Base-by-base conservation (phyloP, 2,113 vertebrate genomes). In the Cyphomyrus discorhynchus region DNA sequence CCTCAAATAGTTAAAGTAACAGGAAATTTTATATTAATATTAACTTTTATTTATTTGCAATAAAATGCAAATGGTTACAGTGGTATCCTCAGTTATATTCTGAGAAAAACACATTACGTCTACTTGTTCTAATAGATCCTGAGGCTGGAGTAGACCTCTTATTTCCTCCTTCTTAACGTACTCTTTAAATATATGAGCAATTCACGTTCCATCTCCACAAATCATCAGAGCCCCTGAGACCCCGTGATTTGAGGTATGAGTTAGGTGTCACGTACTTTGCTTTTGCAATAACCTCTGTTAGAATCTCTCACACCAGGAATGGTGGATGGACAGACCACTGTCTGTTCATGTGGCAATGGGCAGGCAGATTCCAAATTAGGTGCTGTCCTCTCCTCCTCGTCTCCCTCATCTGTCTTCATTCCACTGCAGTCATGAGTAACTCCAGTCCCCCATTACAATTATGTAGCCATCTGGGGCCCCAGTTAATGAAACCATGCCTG, bases 371-470 rank as follows among this genome's bases (percentile, higher is more conserved):
- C 27, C 53, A 50, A 13, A 62, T 70, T 24, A 87, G 45, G 39
- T 5, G 6, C 42, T n/a, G 39, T 62, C 58, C 17, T 24, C 31
- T 66, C 10, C 24, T 19, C 49, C 10, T 74, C 58, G 8, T 7
- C 70, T 24, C 2, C 39, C 90, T 92, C 91, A 91, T 93, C 92
- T 46, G 70, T 94, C 93, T 93, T 93, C 90, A 92, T 94, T 92
- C 90, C 89, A 89, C 88, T 92, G 53, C 91, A 92, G 91, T 91
- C 90, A 87, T 92, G 91, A 77, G 50, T 90, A 50, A 90, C 91
- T 93, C 88, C 91, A 82, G 50, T 91, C 91, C 91, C 92, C 91
- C 91, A 91, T 92, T 93, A 91, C 93, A 94, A 94, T 93, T 93
- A 94, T 90, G 42, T 58, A 88, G 90, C 92, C 90, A 92, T 90